Base-by-base conservation (phyloP, 2,113 vertebrate species). In the Callipepla californica region DNA sequence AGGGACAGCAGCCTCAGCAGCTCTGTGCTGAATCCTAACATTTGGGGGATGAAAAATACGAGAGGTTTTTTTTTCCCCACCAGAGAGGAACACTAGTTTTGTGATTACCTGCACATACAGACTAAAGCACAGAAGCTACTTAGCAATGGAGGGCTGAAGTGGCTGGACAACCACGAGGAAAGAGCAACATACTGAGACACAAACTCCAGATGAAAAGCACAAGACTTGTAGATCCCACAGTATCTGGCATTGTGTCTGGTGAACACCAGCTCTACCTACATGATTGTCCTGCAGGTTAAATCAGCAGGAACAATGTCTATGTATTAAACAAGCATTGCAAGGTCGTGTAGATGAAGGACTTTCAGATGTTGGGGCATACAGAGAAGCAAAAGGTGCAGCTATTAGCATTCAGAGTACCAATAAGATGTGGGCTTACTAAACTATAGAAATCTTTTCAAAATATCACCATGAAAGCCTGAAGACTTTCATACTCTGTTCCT, bases 1-100 rank as follows among this genome's bases (percentile, higher is more conserved):
- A 19, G 19, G 11, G n/a, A 26, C 69, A 30, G 22, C 68, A 34
- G 32, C 34, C 22, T 50, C 17, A 6, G 15, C 59, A 26, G 25
- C 25, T 63, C 61, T 6, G 1, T 28, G 4, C 34, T 3, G 5
- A 65, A 3, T 15, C 51, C 16, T 9, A 40, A 40, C 59, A 9
- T 25, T 6, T 1, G 6, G 4, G 58, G 12, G 17, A 16, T 69
- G 32, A 11, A 14, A 62, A 70, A 16, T 8, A 30, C 0, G 0
- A 3, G 21, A 32, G 17, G 30, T 11, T 32, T n/a, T 57, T n/a
- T 57, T 55, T 55, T 18, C 6, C 28, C 3, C 34, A 6, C 6
- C 1, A 22, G 63, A 36, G 5, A 11, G 9, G 66, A 57, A 28
- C 3, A 38, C 0, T 32, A 53, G 10, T 18, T 66, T 38, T 80